A percentile compares a stretch with the other conserved stretches of the same genome.
Evolutionary conservation across 2,797 vertebrate species (phyloP).

Genomic region (Pipistrellus pipistrellus): DNA sequence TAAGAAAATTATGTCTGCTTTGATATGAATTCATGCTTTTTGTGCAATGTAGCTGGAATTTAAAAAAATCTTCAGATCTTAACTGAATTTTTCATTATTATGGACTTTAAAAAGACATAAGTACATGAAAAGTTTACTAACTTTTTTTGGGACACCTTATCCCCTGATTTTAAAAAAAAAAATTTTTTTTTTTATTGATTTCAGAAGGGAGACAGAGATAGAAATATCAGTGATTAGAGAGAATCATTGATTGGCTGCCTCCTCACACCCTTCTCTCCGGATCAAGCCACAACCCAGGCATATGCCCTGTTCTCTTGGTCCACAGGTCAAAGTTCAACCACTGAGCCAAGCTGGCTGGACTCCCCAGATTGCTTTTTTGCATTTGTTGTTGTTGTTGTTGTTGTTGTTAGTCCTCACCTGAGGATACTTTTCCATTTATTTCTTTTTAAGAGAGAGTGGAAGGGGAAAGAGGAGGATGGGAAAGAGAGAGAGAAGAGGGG

Average conservation of each 20-base stretch:
- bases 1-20: neutral
- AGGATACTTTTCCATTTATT: neutral
- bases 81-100: slow-evolving; percentile 37
- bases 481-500: too few species aligned
- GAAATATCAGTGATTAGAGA: neutral
- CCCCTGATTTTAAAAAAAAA: neutral
- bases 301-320: neutral
- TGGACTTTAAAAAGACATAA: slow-evolving; percentile 23
- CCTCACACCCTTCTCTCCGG: neutral
- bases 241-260: neutral
- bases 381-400: neutral
- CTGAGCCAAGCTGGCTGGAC: neutral
- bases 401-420: neutral
- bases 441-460: too few species aligned
- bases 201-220: neutral
- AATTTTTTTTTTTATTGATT: neutral
- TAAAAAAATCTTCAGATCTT: neutral
- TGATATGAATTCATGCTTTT: neutral
- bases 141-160: neutral
- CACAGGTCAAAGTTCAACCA: neutral
- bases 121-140: slow-evolving; percentile 19
- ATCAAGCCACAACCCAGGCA: neutral
- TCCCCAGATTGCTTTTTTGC: neutral
- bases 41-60: neutral
- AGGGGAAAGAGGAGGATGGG: too few species aligned